These are phyloP conservation scores for Umimayanthus kanabou DNA, from an alignment of 92 coral and sea anemone species.

Conservation along the genomic window DNA sequence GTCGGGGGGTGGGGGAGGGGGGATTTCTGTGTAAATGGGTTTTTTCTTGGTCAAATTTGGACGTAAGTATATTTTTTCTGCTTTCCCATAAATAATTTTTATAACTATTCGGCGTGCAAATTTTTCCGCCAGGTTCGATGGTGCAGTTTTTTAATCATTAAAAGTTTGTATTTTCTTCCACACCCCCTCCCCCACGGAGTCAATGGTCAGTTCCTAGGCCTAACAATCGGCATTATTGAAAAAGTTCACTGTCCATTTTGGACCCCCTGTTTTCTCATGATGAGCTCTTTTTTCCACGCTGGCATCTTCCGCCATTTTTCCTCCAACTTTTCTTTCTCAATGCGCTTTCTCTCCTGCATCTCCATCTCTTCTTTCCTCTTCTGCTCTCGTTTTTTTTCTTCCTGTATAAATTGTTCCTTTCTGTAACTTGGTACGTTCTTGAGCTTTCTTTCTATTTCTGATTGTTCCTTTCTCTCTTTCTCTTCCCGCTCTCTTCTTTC, in stretches of 20 bases:
- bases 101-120: too few relatives aligned
- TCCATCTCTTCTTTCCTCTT: slow-evolving; percentile 7
- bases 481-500: slow-evolving; percentile 11
- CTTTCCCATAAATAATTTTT: too few relatives aligned
- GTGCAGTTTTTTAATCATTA: too few relatives aligned
- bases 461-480: slow-evolving; percentile 14
- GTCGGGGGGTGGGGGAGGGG: too few relatives aligned
- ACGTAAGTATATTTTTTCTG: too few relatives aligned
- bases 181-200: too few relatives aligned
- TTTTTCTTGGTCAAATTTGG: too few relatives aligned
- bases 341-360: slow-evolving; percentile 5
- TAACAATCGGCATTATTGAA: not conserved
- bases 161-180: too few relatives aligned
- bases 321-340: slow-evolving; percentile 8
- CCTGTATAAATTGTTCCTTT: not conserved
- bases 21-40: too few relatives aligned
- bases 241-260: not conserved
- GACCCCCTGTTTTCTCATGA: slow-evolving; percentile 5
- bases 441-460: slow-evolving; percentile 9
- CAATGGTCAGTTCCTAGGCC: too few relatives aligned
- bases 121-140: too few relatives aligned
- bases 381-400: not conserved
- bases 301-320: slow-evolving; percentile 24
- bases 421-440: slow-evolving; percentile 4
- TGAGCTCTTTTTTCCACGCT: slow-evolving; percentile 12